Conservation (phyloP, 2,797 vertebrate species). For the Onychomys arenicola region DNA sequence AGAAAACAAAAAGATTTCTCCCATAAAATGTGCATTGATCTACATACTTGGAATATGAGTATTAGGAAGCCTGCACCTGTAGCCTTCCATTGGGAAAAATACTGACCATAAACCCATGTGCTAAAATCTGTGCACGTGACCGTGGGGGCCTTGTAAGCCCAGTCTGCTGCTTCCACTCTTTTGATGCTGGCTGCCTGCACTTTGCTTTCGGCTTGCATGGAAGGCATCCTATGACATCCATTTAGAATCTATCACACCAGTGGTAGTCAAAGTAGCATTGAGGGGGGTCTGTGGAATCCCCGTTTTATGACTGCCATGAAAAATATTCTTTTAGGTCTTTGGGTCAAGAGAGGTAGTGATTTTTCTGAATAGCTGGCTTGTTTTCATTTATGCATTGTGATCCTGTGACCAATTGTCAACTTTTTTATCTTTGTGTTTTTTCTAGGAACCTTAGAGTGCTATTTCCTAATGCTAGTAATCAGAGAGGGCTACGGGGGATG, state of each 20-base stretch:
- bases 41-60: neutral
- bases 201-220: neutral
- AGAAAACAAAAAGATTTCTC: neutral
- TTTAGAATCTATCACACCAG: neutral
- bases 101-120: neutral
- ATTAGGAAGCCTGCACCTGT: neutral
- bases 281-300: neutral
- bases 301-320: neutral
- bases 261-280: neutral
- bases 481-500: neutral
- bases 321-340: neutral
- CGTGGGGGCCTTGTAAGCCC: neutral
- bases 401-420: neutral
- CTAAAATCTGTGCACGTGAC: neutral
- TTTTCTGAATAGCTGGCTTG: neutral
- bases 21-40: neutral
- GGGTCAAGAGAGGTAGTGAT: neutral
- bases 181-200: neutral
- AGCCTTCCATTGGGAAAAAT: neutral
- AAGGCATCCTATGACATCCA: neutral
- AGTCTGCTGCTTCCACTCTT: neutral
- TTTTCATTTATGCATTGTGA: conserved; percentile 15
- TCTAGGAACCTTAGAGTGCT: neutral
- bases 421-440: neutral
- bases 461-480: neutral